A percentile compares a stretch with the other conserved stretches of the same genome.
phyloP scores from a whole-genome alignment of 1,140 invertebrate species.

The Oryctes rhinoceros region DNA sequence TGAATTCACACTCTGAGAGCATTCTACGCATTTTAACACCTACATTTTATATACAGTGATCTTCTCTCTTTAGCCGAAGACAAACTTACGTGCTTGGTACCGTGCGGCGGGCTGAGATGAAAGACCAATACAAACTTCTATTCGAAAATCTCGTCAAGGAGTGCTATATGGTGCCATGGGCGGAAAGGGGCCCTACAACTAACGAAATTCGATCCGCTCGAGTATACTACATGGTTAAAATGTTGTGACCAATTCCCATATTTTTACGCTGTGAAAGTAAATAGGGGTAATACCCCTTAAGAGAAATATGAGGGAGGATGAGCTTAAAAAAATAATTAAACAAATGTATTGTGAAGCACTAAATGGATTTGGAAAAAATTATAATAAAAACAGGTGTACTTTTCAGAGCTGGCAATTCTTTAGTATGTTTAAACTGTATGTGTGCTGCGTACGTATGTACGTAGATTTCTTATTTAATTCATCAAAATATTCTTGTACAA shows the following conservation, averaged over 20 bases:
- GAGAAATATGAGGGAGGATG: too few relatives aligned
- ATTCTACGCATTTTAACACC: conserved; percentile 10
- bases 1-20: conserved; percentile 3
- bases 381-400: too few relatives aligned
- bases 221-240: not conserved
- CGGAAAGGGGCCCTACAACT: not conserved
- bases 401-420: too few relatives aligned
- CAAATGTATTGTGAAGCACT: too few relatives aligned
- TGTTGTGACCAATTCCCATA: not conserved
- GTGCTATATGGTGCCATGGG: not conserved
- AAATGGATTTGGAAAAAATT: too few relatives aligned
- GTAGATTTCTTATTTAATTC: too few relatives aligned
- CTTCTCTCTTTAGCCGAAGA: not conserved
- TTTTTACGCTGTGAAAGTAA: not conserved
- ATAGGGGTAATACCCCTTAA: too few relatives aligned
- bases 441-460: too few relatives aligned
- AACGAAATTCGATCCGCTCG: not conserved
- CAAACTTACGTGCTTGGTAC: not conserved
- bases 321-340: too few relatives aligned
- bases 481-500: too few relatives aligned
- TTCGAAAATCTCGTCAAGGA: not conserved
- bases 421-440: too few relatives aligned
- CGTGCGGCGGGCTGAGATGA: not conserved
- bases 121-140: not conserved
- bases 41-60: not conserved